phyloP scores from a whole-genome alignment of 2,113 vertebrate genomes.

The Herpailurus yagouaroundi region DNA sequence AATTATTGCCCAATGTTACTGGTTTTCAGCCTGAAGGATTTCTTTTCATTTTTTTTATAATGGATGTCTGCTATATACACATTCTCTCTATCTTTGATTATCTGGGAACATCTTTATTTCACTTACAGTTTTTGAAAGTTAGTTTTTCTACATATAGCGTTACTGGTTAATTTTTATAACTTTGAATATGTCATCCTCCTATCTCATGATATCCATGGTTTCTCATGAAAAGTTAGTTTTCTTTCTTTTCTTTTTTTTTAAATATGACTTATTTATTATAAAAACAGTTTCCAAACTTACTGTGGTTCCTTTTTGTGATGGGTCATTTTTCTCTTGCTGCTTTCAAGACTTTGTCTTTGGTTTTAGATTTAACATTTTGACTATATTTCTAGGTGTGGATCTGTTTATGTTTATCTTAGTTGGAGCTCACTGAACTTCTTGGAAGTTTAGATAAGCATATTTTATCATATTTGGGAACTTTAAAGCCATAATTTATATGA shows the following conservation, averaged over 20 bases:
- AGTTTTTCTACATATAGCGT: background rate
- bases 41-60: background rate
- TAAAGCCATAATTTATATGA: background rate
- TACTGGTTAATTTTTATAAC: background rate
- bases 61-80: background rate
- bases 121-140: background rate
- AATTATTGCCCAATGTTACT: background rate
- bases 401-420: background rate
- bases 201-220: background rate
- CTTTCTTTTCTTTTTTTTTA: background rate
- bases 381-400: background rate
- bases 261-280: background rate
- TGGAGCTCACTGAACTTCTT: background rate
- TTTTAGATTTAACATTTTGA: background rate
- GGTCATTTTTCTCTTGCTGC: background rate
- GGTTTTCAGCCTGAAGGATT: background rate
- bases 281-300: background rate
- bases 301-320: background rate
- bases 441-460: background rate
- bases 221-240: background rate
- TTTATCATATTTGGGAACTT: background rate
- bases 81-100: background rate
- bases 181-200: background rate
- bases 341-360: background rate
- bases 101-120: background rate